Evolutionary conservation across 2,888 invertebrate genomes (phyloP).

Genomic region (Cyaniris semiargus): DNA sequence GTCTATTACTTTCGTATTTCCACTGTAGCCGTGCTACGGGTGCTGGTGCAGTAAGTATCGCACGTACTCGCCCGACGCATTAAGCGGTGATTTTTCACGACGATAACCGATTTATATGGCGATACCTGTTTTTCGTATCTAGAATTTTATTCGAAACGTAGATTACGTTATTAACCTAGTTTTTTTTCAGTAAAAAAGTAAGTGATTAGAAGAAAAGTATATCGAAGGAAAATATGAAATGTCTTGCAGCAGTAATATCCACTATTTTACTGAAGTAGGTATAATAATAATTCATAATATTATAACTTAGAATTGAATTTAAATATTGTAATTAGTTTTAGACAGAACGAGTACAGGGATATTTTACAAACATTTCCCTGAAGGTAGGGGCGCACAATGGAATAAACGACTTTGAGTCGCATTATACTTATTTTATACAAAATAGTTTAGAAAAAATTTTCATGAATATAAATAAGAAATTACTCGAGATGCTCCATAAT

Average conservation of each 20-base stretch:
- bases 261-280: not conserved
- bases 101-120: not conserved
- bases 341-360: not conserved
- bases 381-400: not conserved
- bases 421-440: not conserved
- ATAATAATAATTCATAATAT: too few relatives aligned
- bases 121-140: not conserved
- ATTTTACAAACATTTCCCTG: too few relatives aligned
- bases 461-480: not conserved
- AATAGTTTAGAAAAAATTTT: not conserved
- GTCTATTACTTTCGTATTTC: too few relatives aligned
- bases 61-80: not conserved
- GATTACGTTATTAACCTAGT: not conserved
- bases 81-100: not conserved
- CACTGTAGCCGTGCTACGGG: too few relatives aligned
- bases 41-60: not conserved
- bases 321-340: not conserved
- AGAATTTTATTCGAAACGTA: not conserved
- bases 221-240: not conserved
- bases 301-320: not conserved
- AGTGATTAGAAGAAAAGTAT: constrained; percentile 3
- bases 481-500: not conserved
- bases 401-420: not conserved
- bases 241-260: not conserved
- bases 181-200: not conserved